A percentile compares a stretch with the other conserved stretches of the same genome.
Conservation (phyloP, 2,797 vertebrate species). For the Peromyscus melanophrys region DNA sequence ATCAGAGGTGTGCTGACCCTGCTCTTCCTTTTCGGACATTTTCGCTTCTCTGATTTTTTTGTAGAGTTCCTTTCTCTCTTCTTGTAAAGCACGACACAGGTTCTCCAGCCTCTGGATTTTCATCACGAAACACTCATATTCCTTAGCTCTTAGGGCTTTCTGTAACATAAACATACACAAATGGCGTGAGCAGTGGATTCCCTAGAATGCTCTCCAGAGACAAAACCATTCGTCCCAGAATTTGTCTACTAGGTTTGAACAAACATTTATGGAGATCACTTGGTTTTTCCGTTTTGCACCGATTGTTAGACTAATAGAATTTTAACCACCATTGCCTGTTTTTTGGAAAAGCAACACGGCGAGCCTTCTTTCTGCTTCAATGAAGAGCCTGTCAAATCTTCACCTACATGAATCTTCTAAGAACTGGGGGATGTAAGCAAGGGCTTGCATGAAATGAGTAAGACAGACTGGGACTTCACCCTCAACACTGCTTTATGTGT, state of each 20-base stretch:
- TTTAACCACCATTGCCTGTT: background rate
- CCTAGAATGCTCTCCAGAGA: background rate
- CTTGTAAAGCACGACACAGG: slow-evolving; percentile 95
- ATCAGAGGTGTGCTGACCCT: slow-evolving; percentile 2
- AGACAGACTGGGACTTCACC: background rate
- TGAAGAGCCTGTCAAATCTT: background rate
- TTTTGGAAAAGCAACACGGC: background rate
- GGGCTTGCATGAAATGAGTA: background rate
- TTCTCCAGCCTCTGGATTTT: slow-evolving; percentile 96
- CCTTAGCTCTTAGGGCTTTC: slow-evolving; percentile 94
- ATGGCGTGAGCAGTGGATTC: background rate
- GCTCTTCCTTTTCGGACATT: slow-evolving; percentile 73
- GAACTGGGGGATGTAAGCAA: background rate
- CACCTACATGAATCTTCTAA: slow-evolving; percentile 1
- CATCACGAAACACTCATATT: slow-evolving; percentile 95
- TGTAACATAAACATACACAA: slow-evolving; percentile 85
- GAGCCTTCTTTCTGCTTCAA: background rate
- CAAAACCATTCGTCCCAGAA: background rate
- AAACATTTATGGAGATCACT: background rate
- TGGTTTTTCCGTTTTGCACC: background rate
- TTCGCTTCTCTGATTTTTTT: slow-evolving; percentile 95
- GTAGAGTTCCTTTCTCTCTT: slow-evolving; percentile 95
- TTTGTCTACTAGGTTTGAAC: background rate
- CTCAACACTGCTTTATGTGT: background rate
- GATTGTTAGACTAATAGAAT: background rate